These are phyloP conservation scores for Hiodon tergisus DNA, from an alignment of 2,113 vertebrate species.

Conservation along the genomic window DNA sequence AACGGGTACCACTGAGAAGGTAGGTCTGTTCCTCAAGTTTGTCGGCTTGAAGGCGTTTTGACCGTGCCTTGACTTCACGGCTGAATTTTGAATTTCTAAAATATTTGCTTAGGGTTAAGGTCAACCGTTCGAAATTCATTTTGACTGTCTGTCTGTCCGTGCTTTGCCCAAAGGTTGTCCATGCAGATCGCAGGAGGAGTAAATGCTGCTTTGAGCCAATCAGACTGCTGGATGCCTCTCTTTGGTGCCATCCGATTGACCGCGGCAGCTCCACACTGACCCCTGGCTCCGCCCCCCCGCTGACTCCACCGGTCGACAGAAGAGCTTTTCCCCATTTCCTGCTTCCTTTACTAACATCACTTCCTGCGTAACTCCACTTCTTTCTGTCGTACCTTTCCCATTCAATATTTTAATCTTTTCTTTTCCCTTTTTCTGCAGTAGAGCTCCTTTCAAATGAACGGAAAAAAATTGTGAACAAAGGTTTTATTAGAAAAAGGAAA, in stretches of 20 bases:
- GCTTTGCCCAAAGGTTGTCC: slow-evolving; percentile 43
- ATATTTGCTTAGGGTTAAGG: no score
- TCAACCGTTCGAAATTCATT: neutral
- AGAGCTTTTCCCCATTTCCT: slow-evolving; percentile 59
- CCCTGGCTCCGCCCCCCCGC: slow-evolving; percentile 37
- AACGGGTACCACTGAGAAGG: slow-evolving; percentile 91
- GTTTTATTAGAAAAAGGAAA: slow-evolving; percentile 40
- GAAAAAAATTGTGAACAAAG: slow-evolving; percentile 45
- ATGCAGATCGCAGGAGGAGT: slow-evolving; percentile 42
- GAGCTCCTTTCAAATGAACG: slow-evolving; percentile 40
- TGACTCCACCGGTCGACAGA: slow-evolving; percentile 73
- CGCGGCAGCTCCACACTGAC: slow-evolving; percentile 54
- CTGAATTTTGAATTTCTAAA: no score
- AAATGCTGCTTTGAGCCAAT: slow-evolving; percentile 56
- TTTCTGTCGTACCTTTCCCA: slow-evolving; percentile 54
- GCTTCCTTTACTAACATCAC: slow-evolving; percentile 77
- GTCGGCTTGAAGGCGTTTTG: no score
- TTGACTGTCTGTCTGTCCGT: slow-evolving; percentile 29
- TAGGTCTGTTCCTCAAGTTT: neutral
- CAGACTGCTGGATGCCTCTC: slow-evolving; percentile 53
- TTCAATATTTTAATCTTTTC: slow-evolving; percentile 45
- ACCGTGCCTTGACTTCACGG: neutral
- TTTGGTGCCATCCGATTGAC: slow-evolving; percentile 70
- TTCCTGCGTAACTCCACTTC: slow-evolving; percentile 55
- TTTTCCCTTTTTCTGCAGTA: slow-evolving; percentile 43